Evolutionary conservation across 2,797 vertebrate species (phyloP), one percentile per base, ranked within the genome.

Genomic region (Spinus pinus): DNA sequence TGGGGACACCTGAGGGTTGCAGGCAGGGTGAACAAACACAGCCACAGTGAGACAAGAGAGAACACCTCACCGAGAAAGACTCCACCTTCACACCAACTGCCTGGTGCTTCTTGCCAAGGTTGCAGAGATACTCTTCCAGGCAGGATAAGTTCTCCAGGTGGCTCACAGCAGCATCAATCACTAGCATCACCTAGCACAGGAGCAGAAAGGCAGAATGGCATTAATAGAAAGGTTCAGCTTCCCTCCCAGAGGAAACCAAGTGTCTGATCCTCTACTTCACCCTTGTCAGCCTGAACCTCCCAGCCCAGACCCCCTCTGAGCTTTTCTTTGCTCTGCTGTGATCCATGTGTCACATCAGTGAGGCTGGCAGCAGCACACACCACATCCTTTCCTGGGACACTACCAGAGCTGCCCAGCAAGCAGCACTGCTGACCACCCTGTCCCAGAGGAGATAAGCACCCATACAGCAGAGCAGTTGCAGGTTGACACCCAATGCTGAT

Each of bases 91-190:
- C 99, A 21, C 99, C 99, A 22, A 98, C 98, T 6, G 98, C 98
- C 91, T 98, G 98, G 88, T 99, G 99, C 97, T 99, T 99, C 96
- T 97, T 98, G 82, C 99, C 99, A 5, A 99, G 97, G 96, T 98
- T 98, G 64, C 98, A 97, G 85, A 99, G 98, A 96, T 99, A 99
- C 41, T 99, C 99, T 79, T 99, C 98, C 97, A 99, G 95, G 16
- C 98, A 98, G 71, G 98, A 98, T 86, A 99, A 98, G 97, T 99
- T 98, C 47, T 99, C 99, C 95, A 99, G 96, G 70, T 99, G 98
- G 96, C 97, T 98, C 95, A 99, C 99, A 3, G 99, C 99, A 11
- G 99, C 98, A 49, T 99, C 99, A 0, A 99, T 99, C 94, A 99
- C 99, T 30, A 99, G 97, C 99, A 99, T 99, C 88, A 99, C 99